Base-by-base conservation (phyloP, 64 coral and sea anemone species). In the Montipora foliosa region DNA sequence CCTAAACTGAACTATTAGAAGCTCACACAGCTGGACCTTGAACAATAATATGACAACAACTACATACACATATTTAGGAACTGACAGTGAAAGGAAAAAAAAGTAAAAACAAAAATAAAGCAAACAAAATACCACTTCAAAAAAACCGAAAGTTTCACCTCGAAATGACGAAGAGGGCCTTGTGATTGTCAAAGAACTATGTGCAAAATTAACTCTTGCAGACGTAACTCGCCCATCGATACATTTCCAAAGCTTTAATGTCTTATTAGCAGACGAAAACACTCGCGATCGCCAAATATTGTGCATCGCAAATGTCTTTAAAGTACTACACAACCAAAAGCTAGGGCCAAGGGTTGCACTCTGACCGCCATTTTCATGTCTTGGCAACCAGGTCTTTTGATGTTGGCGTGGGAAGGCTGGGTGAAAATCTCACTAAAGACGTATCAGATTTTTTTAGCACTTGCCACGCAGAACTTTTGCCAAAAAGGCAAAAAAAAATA, bases 141-240 rank as follows among this genome's bases (percentile, higher is more conserved):
- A 10, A 76, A 46, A 15, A 4, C 29, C 1, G 12, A 76, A 10
- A 76, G 4, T 45, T 24, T 8, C 29, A 83, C 82, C 82, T 86
- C 82, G 62, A 71, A 86, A 86, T 20, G 82, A 86, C 49, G 82
- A 86, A 2, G 47, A 20, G 19, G 37, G 46, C 46, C 82, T 72
- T 48, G 62, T 46, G 29, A 46, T 24, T 13, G 59, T 7, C 5
- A 2, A 13, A 8, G 81, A 15, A 15, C 2, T 1, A n/a, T 29
- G 8, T 24, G 81, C 67, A 17, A 46, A 66, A 68, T 68, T 67
- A n/a, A 1, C 20, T 10, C 46, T 69, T 72, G 44, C 2, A 17
- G 1, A 47, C 16, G n/a, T 19, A 73, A 71, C 10, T 49, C 4
- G 17, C 13, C 47, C 61, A 49, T 78, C 14, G 13, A 78, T 19